Conservation (phyloP, 2,888 invertebrate species). For the Catocala nupta region DNA sequence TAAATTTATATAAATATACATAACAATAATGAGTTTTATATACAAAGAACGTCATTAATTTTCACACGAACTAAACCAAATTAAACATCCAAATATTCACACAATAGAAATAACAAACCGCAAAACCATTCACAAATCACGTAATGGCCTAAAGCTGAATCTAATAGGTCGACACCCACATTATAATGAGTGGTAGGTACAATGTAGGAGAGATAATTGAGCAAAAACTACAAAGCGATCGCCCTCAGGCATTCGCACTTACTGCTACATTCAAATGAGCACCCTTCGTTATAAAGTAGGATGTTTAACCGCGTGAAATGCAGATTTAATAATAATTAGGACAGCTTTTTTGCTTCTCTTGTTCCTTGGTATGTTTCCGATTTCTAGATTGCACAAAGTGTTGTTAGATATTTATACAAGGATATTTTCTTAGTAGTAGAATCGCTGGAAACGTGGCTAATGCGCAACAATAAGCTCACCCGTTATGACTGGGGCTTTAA, state of each 20-base stretch:
- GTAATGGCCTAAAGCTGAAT: slow-evolving; percentile 81
- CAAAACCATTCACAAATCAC: slow-evolving; percentile 54
- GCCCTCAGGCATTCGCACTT: slow-evolving; percentile 71
- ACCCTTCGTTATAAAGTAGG: slow-evolving; percentile 62
- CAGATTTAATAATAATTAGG: slow-evolving; percentile 40
- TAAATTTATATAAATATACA: too few species aligned
- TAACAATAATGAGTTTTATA: too few species aligned
- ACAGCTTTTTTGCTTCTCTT: background rate
- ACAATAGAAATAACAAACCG: slow-evolving; percentile 46
- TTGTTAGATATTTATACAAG: too few species aligned
- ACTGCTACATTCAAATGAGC: slow-evolving; percentile 78
- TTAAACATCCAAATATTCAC: slow-evolving; percentile 27
- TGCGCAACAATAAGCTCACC: too few species aligned
- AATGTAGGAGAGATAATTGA: slow-evolving; percentile 78
- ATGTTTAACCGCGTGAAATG: slow-evolving; percentile 67
- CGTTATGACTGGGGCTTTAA: too few species aligned
- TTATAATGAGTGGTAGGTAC: slow-evolving; percentile 75
- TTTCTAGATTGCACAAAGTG: background rate
- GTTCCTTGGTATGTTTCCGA: background rate
- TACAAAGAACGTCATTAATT: background rate
- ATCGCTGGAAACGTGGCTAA: too few species aligned
- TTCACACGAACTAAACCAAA: slow-evolving; percentile 18
- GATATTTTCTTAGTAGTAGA: too few species aligned
- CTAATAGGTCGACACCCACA: slow-evolving; percentile 76
- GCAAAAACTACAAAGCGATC: slow-evolving; percentile 81